phyloP scores from a whole-genome alignment of 1,140 invertebrate genomes.

The Pseudomyrmex gracilis region DNA sequence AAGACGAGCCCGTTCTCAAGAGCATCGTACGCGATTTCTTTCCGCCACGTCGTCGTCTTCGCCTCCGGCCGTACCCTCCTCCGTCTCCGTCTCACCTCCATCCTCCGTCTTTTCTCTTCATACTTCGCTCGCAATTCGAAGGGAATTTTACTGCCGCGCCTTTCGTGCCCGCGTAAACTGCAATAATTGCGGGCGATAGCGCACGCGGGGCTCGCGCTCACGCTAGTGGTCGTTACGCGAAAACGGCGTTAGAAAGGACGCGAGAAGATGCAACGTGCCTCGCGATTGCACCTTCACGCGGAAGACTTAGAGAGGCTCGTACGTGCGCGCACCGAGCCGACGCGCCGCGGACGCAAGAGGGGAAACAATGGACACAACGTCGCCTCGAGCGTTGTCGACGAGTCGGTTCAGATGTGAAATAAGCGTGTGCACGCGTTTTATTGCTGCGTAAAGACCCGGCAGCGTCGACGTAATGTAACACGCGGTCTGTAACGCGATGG shows the following conservation, averaged over 20 bases:
- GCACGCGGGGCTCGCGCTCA: conserved; percentile 57
- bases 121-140: conserved; percentile 49
- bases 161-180: conserved; percentile 75
- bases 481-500: conserved; percentile 22
- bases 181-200: conserved; percentile 81
- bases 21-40: conserved; percentile 54
- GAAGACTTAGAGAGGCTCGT: not conserved
- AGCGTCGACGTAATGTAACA: conserved; percentile 66
- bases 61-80: conserved; percentile 24
- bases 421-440: conserved; percentile 77
- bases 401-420: conserved; percentile 65
- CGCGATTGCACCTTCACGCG: conserved; percentile 9
- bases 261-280: conserved; percentile 35
- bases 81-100: not conserved
- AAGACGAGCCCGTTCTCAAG: conserved; percentile 39
- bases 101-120: not conserved
- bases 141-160: conserved; percentile 59
- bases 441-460: conserved; percentile 79
- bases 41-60: conserved; percentile 33
- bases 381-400: conserved; percentile 43
- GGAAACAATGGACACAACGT: conserved; percentile 76
- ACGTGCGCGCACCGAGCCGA: not conserved
- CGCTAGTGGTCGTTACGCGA: conserved; percentile 72
- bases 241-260: conserved; percentile 74
- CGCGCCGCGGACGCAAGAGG: conserved; percentile 23